Conservation (phyloP, 2,113 vertebrate genomes). For the Crotalus tigris region DNA sequence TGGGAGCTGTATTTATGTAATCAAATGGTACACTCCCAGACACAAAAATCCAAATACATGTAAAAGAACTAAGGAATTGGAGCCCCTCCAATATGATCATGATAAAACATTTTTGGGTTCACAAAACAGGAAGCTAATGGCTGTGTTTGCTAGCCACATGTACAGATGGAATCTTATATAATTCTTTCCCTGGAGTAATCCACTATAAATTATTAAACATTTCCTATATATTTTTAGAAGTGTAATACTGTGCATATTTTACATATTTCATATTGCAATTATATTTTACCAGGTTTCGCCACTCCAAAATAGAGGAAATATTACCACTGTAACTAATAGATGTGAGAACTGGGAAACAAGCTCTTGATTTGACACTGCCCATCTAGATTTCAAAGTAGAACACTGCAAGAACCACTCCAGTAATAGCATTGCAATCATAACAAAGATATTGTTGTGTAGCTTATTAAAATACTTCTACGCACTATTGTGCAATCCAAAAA, state of each 20-base stretch:
- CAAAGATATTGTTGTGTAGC: background rate
- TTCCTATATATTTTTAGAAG: background rate
- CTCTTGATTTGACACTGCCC: background rate
- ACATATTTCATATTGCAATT: background rate
- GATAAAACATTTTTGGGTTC: background rate
- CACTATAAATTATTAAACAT: background rate
- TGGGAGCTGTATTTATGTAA: background rate
- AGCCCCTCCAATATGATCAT: background rate
- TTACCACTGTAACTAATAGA: background rate
- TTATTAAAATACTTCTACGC: slow-evolving; percentile 33
- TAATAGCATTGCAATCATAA: background rate
- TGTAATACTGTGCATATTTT: background rate
- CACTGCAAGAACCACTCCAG: background rate
- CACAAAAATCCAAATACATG: background rate
- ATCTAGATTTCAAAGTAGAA: background rate
- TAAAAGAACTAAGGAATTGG: too few relatives aligned
- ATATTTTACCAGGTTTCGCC: background rate
- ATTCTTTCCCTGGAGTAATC: background rate
- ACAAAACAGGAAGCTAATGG: background rate
- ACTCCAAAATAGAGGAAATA: background rate
- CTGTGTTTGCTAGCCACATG: background rate
- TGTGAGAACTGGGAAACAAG: background rate
- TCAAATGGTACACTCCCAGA: background rate
- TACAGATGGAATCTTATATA: background rate
- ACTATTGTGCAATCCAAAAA: slow-evolving; percentile 34